A percentile compares a stretch with the other conserved stretches of the same genome.
Evolutionary conservation across 1,140 invertebrate species (phyloP).

Genomic region (Leptopilina clavipes): DNA sequence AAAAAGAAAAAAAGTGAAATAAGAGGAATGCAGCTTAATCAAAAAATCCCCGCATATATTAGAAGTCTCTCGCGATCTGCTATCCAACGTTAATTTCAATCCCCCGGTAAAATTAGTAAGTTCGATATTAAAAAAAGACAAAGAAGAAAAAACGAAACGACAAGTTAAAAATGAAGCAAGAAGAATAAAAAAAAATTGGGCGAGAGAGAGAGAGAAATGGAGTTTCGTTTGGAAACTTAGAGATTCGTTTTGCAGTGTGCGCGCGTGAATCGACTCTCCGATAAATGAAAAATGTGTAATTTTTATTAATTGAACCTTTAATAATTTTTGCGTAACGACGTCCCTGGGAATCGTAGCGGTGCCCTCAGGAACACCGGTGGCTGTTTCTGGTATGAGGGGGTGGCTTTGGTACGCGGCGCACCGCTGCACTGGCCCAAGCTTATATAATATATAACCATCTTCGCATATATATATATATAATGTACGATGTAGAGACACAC

Average conservation of each 20-base stretch:
- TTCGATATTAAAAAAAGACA: background rate
- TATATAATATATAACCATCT: constrained; percentile 16
- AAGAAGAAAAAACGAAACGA: constrained; percentile 40
- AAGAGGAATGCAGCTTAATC: background rate
- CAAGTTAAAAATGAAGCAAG: constrained; percentile 27
- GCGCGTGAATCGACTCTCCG: constrained; percentile 39
- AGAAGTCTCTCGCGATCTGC: background rate
- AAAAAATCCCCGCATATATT: constrained; percentile 30
- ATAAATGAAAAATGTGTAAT: constrained; percentile 69
- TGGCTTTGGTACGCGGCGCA: constrained; percentile 49
- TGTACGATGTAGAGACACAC: background rate
- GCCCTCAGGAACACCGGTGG: constrained; percentile 29
- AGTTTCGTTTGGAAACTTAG: constrained; percentile 1
- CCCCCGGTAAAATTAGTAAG: constrained; percentile 14
- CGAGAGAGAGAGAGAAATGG: constrained; percentile 33
- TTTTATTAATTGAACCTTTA: constrained; percentile 70
- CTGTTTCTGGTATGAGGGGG: constrained; percentile 26
- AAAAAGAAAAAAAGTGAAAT: background rate
- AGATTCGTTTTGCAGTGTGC: constrained; percentile 10
- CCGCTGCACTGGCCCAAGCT: constrained; percentile 36
- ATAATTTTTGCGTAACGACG: constrained; percentile 59
- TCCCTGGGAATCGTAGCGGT: constrained; percentile 16
- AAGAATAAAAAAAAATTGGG: background rate
- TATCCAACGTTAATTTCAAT: constrained; percentile 15
- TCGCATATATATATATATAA: constrained; percentile 1